Percentiles rank a stretch among this genome's conserved stretches.
phyloP scores from a whole-genome alignment of 2,797 vertebrate genomes.

The Microctenopoma lineatum region DNA sequence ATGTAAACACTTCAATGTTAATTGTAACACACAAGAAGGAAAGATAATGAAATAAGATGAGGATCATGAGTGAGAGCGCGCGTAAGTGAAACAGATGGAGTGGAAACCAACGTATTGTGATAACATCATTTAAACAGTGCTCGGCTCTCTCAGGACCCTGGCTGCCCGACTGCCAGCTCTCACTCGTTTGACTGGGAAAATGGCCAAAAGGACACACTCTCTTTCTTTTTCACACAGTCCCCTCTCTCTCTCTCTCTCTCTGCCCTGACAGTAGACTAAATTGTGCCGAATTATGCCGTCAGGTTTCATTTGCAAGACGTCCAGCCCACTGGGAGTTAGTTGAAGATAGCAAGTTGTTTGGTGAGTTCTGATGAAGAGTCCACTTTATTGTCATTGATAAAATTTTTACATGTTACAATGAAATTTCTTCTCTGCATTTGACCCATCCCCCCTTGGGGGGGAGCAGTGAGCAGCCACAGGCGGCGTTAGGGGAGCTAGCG shows the following conservation, averaged over 20 bases:
- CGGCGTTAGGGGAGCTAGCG: no score
- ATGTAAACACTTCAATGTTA: neutral
- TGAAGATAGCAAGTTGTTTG: constrained; percentile 74
- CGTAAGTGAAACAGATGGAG: constrained; percentile 61
- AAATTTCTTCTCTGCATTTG: no score
- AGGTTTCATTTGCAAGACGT: constrained; percentile 64
- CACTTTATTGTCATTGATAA: no score
- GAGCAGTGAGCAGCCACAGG: no score
- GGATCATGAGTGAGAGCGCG: constrained; percentile 28
- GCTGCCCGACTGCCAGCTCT: constrained; percentile 53
- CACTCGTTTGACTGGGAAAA: constrained; percentile 70
- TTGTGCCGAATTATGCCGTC: constrained; percentile 77
- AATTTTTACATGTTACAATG: no score
- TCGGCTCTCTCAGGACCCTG: constrained; percentile 47
- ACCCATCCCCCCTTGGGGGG: no score
- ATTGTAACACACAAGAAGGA: constrained; percentile 6
- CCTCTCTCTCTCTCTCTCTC: constrained; percentile 6
- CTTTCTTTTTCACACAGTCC: constrained; percentile 7
- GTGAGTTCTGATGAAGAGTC: constrained; percentile 70
- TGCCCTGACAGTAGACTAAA: constrained; percentile 66
- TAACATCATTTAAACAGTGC: constrained; percentile 71
- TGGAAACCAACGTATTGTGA: constrained; percentile 65
- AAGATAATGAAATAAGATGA: constrained; percentile 14
- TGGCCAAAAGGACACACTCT: constrained; percentile 58
- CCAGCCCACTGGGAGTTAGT: constrained; percentile 52